phyloP scores from a whole-genome alignment of 2,113 vertebrate genomes.

The Pyxicephalus adspersus region DNA sequence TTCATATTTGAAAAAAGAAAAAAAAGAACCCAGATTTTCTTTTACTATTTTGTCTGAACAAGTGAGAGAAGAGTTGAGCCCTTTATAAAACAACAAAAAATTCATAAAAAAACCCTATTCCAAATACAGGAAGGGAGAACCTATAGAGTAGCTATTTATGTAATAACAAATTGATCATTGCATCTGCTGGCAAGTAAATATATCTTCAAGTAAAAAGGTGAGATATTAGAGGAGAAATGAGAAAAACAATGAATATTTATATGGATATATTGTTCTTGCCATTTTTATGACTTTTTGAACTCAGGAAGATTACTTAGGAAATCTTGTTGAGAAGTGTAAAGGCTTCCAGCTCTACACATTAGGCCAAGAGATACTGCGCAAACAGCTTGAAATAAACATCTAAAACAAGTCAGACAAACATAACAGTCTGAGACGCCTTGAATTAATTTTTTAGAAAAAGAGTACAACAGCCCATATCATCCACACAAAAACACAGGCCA shows the following conservation, averaged over 20 bases:
- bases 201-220: too few species aligned
- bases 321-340: slow-evolving; percentile 32
- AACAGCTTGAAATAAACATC: slow-evolving; percentile 43
- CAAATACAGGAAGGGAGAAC: too few species aligned
- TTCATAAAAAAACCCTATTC: too few species aligned
- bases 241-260: not conserved
- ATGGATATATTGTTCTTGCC: slow-evolving; percentile 57
- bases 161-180: too few species aligned
- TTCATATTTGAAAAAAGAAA: too few species aligned
- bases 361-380: slow-evolving; percentile 45
- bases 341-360: slow-evolving; percentile 5
- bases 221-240: too few species aligned
- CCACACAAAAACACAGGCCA: not conserved
- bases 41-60: too few species aligned
- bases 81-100: too few species aligned
- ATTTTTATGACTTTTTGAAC: slow-evolving; percentile 51
- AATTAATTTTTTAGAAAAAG: slow-evolving; percentile 30
- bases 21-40: too few species aligned
- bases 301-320: slow-evolving; percentile 44
- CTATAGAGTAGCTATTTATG: too few species aligned
- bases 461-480: slow-evolving; percentile 16
- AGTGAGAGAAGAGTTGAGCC: too few species aligned
- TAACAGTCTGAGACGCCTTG: slow-evolving; percentile 5
- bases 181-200: too few species aligned
- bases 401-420: slow-evolving; percentile 33